Conservation (phyloP, 2,113 vertebrate species). For the Neodontobutis hainanensis region DNA sequence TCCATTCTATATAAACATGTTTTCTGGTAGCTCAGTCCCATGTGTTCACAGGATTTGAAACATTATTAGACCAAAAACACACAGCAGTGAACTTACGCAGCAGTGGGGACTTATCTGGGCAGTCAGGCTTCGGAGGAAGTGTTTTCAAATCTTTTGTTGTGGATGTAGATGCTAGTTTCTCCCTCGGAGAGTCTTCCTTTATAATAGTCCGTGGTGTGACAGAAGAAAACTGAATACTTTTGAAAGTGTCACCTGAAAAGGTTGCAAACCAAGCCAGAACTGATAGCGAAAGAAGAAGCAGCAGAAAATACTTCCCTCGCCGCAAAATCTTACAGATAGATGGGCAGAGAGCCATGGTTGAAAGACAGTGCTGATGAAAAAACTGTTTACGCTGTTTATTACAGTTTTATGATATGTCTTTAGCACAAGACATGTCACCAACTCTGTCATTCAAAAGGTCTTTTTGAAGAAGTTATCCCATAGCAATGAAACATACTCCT, state of each 20-base stretch:
- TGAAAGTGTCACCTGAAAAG: slow-evolving; percentile 71
- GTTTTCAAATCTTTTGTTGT: slow-evolving; percentile 40
- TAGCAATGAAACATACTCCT: slow-evolving; percentile 19
- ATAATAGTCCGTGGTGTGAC: slow-evolving; percentile 37
- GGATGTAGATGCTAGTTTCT: slow-evolving; percentile 13
- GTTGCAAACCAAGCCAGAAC: slow-evolving; percentile 84
- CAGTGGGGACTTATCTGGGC: slow-evolving; percentile 69
- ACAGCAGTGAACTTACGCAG: slow-evolving; percentile 67
- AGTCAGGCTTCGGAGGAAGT: slow-evolving; percentile 44
- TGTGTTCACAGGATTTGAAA: too few relatives aligned
- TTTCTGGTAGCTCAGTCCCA: too few relatives aligned
- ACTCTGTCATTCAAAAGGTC: slow-evolving; percentile 8
- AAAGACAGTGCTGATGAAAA: background rate
- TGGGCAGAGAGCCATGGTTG: slow-evolving; percentile 78
- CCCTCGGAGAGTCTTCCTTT: slow-evolving; percentile 25
- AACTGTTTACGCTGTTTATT: background rate
- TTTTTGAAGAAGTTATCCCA: slow-evolving; percentile 38
- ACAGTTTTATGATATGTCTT: slow-evolving; percentile 29
- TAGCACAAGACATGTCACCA: slow-evolving; percentile 4
- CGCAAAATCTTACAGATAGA: slow-evolving; percentile 68
- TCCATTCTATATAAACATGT: too few relatives aligned
- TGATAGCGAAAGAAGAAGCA: slow-evolving; percentile 77
- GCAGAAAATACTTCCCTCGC: slow-evolving; percentile 79
- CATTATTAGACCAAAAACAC: too few relatives aligned
- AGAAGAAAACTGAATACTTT: slow-evolving; percentile 38